Conservation (phyloP, 2,888 invertebrate genomes). For the Diadegma fenestrale region DNA sequence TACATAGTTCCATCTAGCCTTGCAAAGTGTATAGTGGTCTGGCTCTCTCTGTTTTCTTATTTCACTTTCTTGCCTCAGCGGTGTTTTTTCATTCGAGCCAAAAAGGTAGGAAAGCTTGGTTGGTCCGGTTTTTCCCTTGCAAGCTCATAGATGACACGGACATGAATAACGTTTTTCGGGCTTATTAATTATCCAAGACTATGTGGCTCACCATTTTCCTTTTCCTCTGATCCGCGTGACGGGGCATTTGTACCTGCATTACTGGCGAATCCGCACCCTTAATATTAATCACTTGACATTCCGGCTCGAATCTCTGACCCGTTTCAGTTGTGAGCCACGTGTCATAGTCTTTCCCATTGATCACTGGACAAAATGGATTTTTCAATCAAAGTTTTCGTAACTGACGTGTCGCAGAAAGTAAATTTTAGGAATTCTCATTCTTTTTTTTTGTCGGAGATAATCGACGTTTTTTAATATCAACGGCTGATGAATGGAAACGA, state of each 20-base stretch:
- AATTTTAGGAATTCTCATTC: not conserved
- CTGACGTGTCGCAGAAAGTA: not conserved
- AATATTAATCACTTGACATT: not conserved
- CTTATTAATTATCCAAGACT: constrained; percentile 32
- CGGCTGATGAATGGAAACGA: not conserved
- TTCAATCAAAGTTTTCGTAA: not conserved
- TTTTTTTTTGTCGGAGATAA: not conserved
- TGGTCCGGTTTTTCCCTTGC: constrained; percentile 11
- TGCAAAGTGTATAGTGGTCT: not conserved
- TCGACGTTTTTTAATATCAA: not conserved
- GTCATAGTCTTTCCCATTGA: not conserved
- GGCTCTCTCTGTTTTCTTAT: not conserved
- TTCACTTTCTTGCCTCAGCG: constrained; percentile 14
- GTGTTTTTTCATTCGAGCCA: constrained; percentile 19
- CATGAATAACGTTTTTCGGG: not conserved
- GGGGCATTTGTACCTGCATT: not conserved
- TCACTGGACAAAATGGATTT: not conserved
- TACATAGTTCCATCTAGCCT: not conserved
- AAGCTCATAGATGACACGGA: not conserved
- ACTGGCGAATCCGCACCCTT: not conserved
- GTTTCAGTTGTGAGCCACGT: not conserved
- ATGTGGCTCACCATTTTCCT: not conserved
- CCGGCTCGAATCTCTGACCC: not conserved
- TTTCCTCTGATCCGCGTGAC: not conserved
- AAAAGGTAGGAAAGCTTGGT: not conserved